These are phyloP conservation scores for Lagocephalus sceleratus DNA, from an alignment of 2,797 vertebrate genomes.

Conservation along the genomic window DNA sequence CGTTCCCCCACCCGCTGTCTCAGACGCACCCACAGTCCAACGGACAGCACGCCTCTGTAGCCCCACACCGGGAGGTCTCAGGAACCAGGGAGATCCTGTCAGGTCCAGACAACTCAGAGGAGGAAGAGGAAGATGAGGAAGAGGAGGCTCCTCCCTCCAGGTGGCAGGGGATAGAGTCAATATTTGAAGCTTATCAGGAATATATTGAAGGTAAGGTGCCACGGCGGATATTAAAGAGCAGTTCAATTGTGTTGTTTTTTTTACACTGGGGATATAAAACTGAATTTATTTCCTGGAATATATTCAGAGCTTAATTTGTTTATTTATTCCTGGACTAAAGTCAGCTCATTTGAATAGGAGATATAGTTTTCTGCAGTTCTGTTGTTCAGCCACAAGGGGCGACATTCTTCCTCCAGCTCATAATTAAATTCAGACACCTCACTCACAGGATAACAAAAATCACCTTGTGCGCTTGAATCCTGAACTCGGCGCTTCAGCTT, in stretches of 20 bases:
- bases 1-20: constrained; percentile 47
- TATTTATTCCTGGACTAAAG: background rate
- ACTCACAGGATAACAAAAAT: no score
- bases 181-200: constrained; percentile 97
- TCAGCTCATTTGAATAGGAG: background rate
- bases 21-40: constrained; percentile 67
- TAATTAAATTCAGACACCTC: no score
- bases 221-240: background rate
- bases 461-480: background rate
- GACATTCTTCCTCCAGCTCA: background rate
- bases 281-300: background rate
- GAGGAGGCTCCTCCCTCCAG: constrained; percentile 80
- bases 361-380: background rate
- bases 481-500: background rate
- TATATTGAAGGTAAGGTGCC: constrained; percentile 86
- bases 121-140: constrained; percentile 76
- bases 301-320: background rate
- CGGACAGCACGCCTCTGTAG: constrained; percentile 66
- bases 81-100: constrained; percentile 75
- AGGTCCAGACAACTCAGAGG: constrained; percentile 79
- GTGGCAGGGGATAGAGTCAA: constrained; percentile 96
- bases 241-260: background rate
- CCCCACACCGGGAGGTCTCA: constrained; percentile 48
- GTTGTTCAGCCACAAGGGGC: constrained; percentile 32
- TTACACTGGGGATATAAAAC: background rate